phyloP scores from a whole-genome alignment of 2,797 vertebrate genomes.

The Pristis pectinata region DNA sequence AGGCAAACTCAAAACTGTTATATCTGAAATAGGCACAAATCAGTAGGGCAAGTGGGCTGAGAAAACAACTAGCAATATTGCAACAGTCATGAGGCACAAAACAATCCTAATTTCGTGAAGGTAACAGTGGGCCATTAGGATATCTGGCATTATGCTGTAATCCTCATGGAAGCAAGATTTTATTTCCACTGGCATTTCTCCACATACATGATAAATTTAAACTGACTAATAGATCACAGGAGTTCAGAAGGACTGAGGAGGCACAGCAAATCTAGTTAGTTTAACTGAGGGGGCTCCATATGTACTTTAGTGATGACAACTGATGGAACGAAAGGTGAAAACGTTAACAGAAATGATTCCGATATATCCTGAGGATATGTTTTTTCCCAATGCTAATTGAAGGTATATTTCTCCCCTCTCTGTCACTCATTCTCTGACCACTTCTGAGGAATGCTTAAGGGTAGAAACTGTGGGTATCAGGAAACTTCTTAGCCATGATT shows the following conservation, averaged over 20 bases:
- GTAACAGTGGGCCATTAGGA: neutral
- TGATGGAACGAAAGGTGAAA: conserved; percentile 9
- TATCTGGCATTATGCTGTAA: neutral
- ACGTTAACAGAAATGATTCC: neutral
- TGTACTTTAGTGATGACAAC: neutral
- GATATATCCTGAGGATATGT: neutral
- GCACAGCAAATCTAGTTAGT: neutral
- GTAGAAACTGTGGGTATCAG: neutral
- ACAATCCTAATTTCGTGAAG: neutral
- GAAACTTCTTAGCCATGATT: neutral
- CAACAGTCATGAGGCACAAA: neutral
- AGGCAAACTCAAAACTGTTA: neutral
- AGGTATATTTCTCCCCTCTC: neutral
- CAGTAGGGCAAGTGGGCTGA: neutral
- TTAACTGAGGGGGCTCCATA: neutral
- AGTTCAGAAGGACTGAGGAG: neutral
- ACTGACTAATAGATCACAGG: neutral
- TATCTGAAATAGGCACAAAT: neutral
- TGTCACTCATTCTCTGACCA: neutral
- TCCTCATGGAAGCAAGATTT: neutral
- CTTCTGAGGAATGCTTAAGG: neutral
- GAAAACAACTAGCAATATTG: neutral
- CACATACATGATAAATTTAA: neutral
- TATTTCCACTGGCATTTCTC: conserved; percentile 14
- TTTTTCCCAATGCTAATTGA: neutral